Conservation (phyloP, 2,113 vertebrate genomes). For the Heterotis niloticus region DNA sequence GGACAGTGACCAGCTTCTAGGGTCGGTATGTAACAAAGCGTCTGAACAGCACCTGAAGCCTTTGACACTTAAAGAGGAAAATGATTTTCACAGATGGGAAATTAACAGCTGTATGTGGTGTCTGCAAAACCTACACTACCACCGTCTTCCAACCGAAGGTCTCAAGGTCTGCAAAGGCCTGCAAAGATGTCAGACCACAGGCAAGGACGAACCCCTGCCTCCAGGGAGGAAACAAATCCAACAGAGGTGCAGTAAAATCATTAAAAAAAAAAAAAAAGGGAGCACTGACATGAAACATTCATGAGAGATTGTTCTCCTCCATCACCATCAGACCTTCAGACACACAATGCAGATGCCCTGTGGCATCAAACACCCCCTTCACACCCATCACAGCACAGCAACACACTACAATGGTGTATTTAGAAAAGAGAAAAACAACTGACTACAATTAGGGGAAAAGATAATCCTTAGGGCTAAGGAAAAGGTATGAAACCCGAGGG, state of each 20-base stretch:
- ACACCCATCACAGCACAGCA: not conserved
- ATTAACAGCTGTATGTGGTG: not conserved
- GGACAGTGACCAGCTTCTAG: too few species aligned
- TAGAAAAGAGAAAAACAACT: not conserved
- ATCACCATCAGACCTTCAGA: not conserved
- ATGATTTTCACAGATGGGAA: not conserved
- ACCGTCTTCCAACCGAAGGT: not conserved
- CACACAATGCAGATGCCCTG: not conserved
- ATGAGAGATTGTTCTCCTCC: not conserved
- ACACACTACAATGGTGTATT: not conserved
- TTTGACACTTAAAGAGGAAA: not conserved
- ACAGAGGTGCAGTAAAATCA: too few species aligned
- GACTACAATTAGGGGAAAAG: not conserved
- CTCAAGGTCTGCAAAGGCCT: too few species aligned
- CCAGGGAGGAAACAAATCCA: too few species aligned
- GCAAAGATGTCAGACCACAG: too few species aligned
- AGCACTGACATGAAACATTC: too few species aligned
- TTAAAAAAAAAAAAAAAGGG: not conserved
- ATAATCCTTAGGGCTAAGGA: not conserved
- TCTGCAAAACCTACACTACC: not conserved
- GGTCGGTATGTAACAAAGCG: too few species aligned
- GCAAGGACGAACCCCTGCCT: too few species aligned
- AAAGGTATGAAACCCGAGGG: not conserved
- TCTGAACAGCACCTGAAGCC: not conserved
- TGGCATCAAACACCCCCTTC: not conserved